Percentiles rank a stretch among this genome's conserved stretches.
Evolutionary conservation across 2,888 invertebrate species (phyloP).

Genomic region (Crioceris asparagi): DNA sequence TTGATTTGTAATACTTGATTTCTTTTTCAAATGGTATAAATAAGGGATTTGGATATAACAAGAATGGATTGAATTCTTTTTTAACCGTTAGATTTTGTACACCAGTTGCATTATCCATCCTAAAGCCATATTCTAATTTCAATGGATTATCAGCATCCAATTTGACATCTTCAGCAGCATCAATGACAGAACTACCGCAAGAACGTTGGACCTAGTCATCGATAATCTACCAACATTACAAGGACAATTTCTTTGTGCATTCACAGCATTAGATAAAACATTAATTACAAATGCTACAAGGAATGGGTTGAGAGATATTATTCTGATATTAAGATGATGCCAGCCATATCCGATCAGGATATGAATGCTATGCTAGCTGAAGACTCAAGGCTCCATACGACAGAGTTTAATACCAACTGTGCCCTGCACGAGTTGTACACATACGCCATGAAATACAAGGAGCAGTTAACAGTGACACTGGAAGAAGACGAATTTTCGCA

Average conservation of each 20-base stretch:
- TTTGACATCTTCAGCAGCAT: constrained; percentile 47
- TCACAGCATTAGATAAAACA: constrained; percentile 82
- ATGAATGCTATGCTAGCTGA: constrained; percentile 99
- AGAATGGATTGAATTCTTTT: constrained; percentile 61
- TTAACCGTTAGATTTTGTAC: constrained; percentile 64
- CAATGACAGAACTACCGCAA: constrained; percentile 81
- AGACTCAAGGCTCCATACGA: constrained; percentile 89
- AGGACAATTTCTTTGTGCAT: constrained; percentile 87
- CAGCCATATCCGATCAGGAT: constrained; percentile 97
- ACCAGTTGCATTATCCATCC: constrained; percentile 88
- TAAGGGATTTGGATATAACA: constrained; percentile 84
- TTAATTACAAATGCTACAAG: constrained; percentile 84
- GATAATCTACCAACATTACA: constrained; percentile 89
- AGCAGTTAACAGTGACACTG: constrained; percentile 88
- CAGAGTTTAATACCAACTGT: constrained; percentile 96
- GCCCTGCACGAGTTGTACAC: constrained; percentile 93
- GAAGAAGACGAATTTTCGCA: constrained; percentile 98
- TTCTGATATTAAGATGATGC: constrained; percentile 90
- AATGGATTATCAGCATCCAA: constrained; percentile 73
- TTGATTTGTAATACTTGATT: constrained; percentile 87
- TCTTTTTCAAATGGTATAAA: constrained; percentile 84
- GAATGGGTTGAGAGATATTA: constrained; percentile 97
- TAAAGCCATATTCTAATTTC: constrained; percentile 82
- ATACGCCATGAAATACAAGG: constrained; percentile 96
- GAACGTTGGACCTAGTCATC: constrained; percentile 83